Base-by-base conservation (phyloP, 1,140 invertebrate species). In the Metaphire vulgaris region DNA sequence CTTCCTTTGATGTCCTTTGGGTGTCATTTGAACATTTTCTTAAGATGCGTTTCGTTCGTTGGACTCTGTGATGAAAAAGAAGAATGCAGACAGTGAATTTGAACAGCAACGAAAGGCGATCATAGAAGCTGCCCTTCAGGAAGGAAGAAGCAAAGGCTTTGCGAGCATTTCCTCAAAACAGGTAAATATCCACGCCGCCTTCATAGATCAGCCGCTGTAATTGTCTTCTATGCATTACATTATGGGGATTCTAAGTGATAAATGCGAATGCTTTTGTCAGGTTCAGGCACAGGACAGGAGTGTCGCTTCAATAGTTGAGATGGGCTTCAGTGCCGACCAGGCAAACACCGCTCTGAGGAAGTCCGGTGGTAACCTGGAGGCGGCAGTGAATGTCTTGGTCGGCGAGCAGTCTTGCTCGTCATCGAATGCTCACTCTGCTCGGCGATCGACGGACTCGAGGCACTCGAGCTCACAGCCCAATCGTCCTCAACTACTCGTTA, bases 91-190 rank as follows among this genome's bases (percentile, higher is more conserved):
- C 85, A 89, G 89, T 26, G 93, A 95, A 82, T 96, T 96, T 87
- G 92, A 94, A 84, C 88, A 90, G 26, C 92, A 93, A 83, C 88
- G 93, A 75, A 91, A 91, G 80, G 93, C 92, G 79, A 92, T 92
- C 0, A 95, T 96, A 83, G 93, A 92, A 28, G 92, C 93, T 84
- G 93, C 92, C 74, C 65, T 85, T 21, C 81, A 83, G 69, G 90
- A 71, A n/a, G 33, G 28, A 33, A 71, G 33, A 31, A 32, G 0
- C 30, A 1, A 31, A 21, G 6, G 6, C 6, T 56, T 56, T 56
- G 41, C 41, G 21, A 56, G 41, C 41, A 21, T 21, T 56, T 56
- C 41, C 6, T 6, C 41, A 56, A 79, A 80, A 69, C 33, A 76
- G 75, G 79, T 81, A 28, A 75, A 56, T 21, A 56, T 56, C 41